A percentile compares a stretch with the other conserved stretches of the same genome.
These are phyloP conservation scores for Tetropium fuscum DNA, from an alignment of 2,888 invertebrate species.

Conservation along the genomic window DNA sequence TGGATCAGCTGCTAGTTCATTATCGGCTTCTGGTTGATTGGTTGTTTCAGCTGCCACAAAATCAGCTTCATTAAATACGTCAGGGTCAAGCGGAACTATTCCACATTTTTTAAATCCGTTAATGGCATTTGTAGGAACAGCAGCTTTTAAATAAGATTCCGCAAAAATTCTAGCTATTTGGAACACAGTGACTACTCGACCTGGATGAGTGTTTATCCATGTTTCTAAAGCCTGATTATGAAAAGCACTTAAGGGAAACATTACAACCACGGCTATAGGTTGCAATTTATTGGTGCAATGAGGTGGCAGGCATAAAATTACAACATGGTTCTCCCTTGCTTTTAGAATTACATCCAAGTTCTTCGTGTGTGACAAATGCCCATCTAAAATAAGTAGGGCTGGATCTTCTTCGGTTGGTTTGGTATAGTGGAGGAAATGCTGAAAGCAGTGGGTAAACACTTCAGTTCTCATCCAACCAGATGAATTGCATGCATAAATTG, in stretches of 20 bases:
- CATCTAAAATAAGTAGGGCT: not conserved
- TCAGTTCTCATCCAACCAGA: too few species aligned
- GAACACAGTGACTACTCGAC: too few species aligned
- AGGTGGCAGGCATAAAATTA: conserved; percentile 19
- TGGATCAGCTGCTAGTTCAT: too few species aligned
- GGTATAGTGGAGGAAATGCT: too few species aligned
- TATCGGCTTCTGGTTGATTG: too few species aligned
- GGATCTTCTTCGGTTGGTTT: too few species aligned
- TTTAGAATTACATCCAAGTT: conserved; percentile 15
- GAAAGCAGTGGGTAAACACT: too few species aligned
- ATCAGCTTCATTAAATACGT: conserved; percentile 1
- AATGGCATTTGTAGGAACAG: conserved; percentile 1
- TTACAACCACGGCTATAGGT: conserved; percentile 5
- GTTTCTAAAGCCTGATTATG: not conserved
- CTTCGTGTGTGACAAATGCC: conserved; percentile 16
- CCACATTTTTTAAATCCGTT: not conserved
- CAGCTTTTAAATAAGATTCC: conserved; percentile 4
- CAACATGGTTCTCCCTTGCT: conserved; percentile 3
- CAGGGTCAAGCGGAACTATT: not conserved
- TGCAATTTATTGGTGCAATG: conserved; percentile 12
- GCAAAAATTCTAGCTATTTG: too few species aligned
- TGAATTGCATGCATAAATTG: too few species aligned
- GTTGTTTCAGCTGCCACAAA: too few species aligned
- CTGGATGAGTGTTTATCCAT: conserved; percentile 4
- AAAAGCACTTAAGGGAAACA: conserved; percentile 2